Evolutionary conservation across 2,113 vertebrate genomes (phyloP).

Genomic region (Smithornis capensis): DNA sequence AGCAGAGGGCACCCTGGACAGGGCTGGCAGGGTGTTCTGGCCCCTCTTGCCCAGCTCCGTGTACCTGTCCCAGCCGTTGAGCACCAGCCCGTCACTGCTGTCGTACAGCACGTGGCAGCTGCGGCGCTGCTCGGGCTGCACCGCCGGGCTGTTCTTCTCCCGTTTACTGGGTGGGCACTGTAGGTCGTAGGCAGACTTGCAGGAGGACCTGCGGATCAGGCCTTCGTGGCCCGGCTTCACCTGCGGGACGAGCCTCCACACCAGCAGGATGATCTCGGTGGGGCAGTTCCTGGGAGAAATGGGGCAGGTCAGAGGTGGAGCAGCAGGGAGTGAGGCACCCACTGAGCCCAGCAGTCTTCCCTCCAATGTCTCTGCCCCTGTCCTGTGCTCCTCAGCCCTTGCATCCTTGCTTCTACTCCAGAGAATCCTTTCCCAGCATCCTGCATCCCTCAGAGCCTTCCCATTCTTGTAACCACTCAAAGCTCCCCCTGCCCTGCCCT

Average conservation of each 20-base stretch:
- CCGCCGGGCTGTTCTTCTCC: conserved; percentile 75
- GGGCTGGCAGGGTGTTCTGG: conserved; percentile 73
- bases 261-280: conserved; percentile 87
- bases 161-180: conserved; percentile 80
- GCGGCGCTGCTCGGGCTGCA: conserved; percentile 80
- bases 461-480: not conserved
- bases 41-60: conserved; percentile 76
- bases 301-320: not conserved
- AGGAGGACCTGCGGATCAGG: conserved; percentile 83
- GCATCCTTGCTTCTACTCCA: not conserved
- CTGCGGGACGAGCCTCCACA: conserved; percentile 88
- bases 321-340: rapidly evolving
- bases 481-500: not conserved
- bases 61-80: conserved; percentile 78
- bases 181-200: conserved; percentile 84
- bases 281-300: conserved; percentile 80
- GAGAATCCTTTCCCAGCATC: not conserved
- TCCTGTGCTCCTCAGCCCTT: not conserved
- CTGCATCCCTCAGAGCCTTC: not conserved
- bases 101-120: conserved; percentile 84
- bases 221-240: conserved; percentile 82
- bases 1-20: conserved; percentile 78
- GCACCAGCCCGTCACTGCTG: conserved; percentile 65
- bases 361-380: not conserved
- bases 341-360: rapidly evolving